A percentile compares a stretch with the other conserved stretches of the same genome.
Evolutionary conservation across 2,113 vertebrate species (phyloP).

Genomic region (Dendrocopos noguchii): DNA sequence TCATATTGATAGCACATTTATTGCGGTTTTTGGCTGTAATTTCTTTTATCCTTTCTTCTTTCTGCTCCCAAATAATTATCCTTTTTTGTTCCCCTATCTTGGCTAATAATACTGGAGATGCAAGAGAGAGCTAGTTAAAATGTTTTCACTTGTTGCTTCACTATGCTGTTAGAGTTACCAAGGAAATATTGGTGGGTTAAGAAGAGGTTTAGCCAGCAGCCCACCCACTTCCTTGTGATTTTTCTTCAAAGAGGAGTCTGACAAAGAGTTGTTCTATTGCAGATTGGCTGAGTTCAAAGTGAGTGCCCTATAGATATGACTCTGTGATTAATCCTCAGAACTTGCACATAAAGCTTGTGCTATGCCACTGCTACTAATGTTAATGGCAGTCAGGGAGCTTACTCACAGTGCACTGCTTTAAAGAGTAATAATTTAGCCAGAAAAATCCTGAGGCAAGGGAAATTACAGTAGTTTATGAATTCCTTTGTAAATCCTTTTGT

Average conservation of each 20-base stretch:
- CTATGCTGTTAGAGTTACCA: background rate
- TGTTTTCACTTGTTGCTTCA: constrained; percentile 2
- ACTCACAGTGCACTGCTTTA: constrained; percentile 37
- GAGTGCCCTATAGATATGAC: constrained; percentile 21
- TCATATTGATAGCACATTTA: background rate
- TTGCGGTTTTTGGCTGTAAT: background rate
- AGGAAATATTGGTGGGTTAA: background rate
- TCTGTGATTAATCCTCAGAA: constrained; percentile 51
- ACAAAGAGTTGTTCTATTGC: constrained; percentile 41
- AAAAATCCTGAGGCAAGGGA: constrained; percentile 1
- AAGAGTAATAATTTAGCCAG: constrained; percentile 53
- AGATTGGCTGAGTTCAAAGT: constrained; percentile 48
- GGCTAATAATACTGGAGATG: background rate
- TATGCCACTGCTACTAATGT: background rate
- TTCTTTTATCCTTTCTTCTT: constrained; percentile 5
- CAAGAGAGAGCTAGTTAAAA: background rate
- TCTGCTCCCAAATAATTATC: background rate
- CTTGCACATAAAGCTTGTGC: background rate
- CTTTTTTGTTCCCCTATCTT: background rate
- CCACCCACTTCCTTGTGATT: constrained; percentile 34
- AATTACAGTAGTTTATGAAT: constrained; percentile 1
- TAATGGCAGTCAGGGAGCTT: constrained; percentile 57
- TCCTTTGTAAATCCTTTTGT: constrained; percentile 45
- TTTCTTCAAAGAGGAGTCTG: constrained; percentile 42
- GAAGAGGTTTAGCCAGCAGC: background rate